Evolutionary conservation across 2,797 vertebrate genomes (phyloP).

Genomic region (Carcharodon carcharias): DNA sequence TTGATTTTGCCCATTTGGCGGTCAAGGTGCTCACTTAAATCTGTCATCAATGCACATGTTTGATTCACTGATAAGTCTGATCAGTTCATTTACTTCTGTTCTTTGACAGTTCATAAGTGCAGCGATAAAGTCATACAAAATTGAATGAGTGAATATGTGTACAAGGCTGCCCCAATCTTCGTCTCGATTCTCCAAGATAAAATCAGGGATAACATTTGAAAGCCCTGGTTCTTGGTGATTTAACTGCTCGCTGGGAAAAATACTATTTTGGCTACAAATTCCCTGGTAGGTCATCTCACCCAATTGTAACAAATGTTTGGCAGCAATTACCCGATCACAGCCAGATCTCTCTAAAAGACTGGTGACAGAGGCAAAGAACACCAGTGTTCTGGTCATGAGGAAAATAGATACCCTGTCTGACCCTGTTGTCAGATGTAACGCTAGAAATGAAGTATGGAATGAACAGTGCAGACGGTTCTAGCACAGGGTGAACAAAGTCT

Average conservation of each 20-base stretch:
- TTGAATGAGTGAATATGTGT: no score
- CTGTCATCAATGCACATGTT: background rate
- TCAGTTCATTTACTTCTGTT: background rate
- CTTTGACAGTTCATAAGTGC: no score
- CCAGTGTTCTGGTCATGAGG: background rate
- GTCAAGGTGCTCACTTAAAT: no score
- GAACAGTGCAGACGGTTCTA: background rate
- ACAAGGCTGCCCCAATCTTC: no score
- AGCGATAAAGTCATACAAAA: no score
- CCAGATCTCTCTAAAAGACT: background rate
- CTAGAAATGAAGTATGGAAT: background rate
- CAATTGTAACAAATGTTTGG: background rate
- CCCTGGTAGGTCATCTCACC: background rate
- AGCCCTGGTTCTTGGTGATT: no score
- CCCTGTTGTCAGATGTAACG: background rate
- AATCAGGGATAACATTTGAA: background rate
- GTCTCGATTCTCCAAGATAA: background rate
- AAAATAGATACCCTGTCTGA: accelerated
- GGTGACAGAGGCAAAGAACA: background rate
- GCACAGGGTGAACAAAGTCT: background rate
- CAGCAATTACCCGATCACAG: background rate
- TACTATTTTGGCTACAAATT: no score
- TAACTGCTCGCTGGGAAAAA: background rate
- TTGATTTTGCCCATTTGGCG: no score
- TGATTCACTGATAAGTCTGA: background rate